A percentile compares a stretch with the other conserved stretches of the same genome.
These are phyloP conservation scores for Platygyra sinensis DNA, from an alignment of 64 coral and sea anemone species.

Conservation along the genomic window DNA sequence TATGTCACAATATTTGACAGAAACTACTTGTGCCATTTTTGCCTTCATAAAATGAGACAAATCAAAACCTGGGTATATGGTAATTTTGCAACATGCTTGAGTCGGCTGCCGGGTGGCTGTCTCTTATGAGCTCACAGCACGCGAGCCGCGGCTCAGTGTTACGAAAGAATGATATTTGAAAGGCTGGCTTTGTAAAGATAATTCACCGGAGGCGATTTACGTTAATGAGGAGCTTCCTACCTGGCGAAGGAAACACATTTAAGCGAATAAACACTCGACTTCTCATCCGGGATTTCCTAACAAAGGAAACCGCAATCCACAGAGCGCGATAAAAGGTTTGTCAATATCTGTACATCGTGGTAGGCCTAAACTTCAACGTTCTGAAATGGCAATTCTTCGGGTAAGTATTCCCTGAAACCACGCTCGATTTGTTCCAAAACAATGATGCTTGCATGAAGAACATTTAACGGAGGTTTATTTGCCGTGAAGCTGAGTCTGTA, in stretches of 20 bases:
- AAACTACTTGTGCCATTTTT: conserved; percentile 5
- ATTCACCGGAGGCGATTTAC: conserved; percentile 31
- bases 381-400: conserved; percentile 58
- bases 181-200: conserved; percentile 22
- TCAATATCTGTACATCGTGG: conserved; percentile 43
- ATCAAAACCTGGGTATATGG: not conserved
- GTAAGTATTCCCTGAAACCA: conserved; percentile 36
- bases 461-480: conserved; percentile 4
- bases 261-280: conserved; percentile 31
- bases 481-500: conserved; percentile 3
- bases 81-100: conserved; percentile 8
- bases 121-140: not conserved
- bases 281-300: conserved; percentile 63
- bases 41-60: not conserved
- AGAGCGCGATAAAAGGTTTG: conserved; percentile 42
- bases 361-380: conserved; percentile 18
- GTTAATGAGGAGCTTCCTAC: conserved; percentile 39
- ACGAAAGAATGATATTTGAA: conserved; percentile 9
- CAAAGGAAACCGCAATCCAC: conserved; percentile 69
- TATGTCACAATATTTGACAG: conserved; percentile 26
- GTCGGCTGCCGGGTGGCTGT: not conserved
- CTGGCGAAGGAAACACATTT: conserved; percentile 20
- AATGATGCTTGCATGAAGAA: conserved; percentile 7
- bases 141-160: not conserved
- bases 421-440: not conserved